Evolutionary conservation across 2,113 vertebrate species (phyloP).

Genomic region (Ranitomeya imitator): DNA sequence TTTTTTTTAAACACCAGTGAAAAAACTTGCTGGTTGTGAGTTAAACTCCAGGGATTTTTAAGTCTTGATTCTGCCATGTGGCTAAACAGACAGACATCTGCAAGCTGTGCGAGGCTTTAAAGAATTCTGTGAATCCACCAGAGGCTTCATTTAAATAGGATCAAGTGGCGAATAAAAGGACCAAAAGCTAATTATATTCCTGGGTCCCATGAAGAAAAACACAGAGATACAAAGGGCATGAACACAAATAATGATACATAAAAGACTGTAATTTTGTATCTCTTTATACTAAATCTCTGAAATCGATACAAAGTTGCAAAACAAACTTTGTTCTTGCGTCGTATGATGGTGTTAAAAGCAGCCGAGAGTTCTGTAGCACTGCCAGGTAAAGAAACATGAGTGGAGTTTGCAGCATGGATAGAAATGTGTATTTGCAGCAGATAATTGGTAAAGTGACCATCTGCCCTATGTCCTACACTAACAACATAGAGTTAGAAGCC

Average conservation of each 20-base stretch:
- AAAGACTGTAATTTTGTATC: constrained; percentile 6
- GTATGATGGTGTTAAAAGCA: neutral
- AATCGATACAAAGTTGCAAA: neutral
- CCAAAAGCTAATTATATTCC: constrained; percentile 64
- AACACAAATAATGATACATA: constrained; percentile 54
- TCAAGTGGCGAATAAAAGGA: constrained; percentile 62
- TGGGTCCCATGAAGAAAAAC: constrained; percentile 63
- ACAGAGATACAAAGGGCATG: constrained; percentile 60
- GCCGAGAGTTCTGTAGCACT: neutral
- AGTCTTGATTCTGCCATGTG: constrained; percentile 78
- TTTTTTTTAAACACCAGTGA: constrained; percentile 74
- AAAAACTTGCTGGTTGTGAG: constrained; percentile 69
- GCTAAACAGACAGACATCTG: constrained; percentile 79
- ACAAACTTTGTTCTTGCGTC: constrained; percentile 26
- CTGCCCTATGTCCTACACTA: neutral
- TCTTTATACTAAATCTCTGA: constrained; percentile 11
- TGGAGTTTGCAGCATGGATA: neutral
- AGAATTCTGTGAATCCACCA: constrained; percentile 73
- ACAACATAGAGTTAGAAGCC: neutral
- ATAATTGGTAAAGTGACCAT: constrained; percentile 7
- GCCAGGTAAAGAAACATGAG: constrained; percentile 5
- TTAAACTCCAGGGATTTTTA: constrained; percentile 72
- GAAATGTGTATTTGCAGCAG: neutral
- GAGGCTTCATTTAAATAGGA: constrained; percentile 79
- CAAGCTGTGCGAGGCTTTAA: constrained; percentile 68